Percentiles rank a stretch among this genome's conserved stretches.
These are phyloP conservation scores for Morpho deidamia DNA, from an alignment of 2,888 invertebrate species.

Conservation along the genomic window DNA sequence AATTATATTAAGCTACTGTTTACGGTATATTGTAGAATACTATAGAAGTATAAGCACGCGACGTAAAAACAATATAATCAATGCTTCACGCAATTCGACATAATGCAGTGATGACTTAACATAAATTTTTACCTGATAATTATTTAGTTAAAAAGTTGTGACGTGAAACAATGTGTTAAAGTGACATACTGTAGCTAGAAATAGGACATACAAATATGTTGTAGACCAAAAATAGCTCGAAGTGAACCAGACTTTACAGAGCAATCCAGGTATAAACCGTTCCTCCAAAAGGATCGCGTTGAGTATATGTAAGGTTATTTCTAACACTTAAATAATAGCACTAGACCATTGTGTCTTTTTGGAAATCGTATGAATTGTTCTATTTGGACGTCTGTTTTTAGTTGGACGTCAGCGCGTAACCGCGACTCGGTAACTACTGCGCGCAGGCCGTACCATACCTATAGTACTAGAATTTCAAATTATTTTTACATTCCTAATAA, in stretches of 20 bases:
- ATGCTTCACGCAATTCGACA: slow-evolving; percentile 43
- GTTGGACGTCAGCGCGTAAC: slow-evolving; percentile 55
- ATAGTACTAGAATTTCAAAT: slow-evolving; percentile 44
- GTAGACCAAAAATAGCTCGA: slow-evolving; percentile 49
- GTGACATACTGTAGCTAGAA: slow-evolving; percentile 22
- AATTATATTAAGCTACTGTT: no score
- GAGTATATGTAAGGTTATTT: not conserved
- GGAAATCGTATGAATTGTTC: slow-evolving; percentile 42
- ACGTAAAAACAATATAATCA: slow-evolving; percentile 13
- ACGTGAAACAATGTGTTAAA: slow-evolving; percentile 15
- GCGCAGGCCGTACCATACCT: slow-evolving; percentile 49
- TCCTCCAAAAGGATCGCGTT: slow-evolving; percentile 11
- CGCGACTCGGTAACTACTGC: slow-evolving; percentile 61
- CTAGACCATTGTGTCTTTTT: slow-evolving; percentile 50
- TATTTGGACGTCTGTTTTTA: slow-evolving; percentile 36
- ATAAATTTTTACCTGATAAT: slow-evolving; percentile 4
- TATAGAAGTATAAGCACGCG: not conserved
- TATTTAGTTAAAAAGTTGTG: slow-evolving; percentile 15
- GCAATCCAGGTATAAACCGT: slow-evolving; percentile 23
- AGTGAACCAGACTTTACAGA: slow-evolving; percentile 46
- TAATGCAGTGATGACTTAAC: slow-evolving; percentile 57
- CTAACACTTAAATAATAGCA: slow-evolving; percentile 28
- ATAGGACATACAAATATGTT: slow-evolving; percentile 37
- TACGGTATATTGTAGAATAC: no score
- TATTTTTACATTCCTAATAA: slow-evolving; percentile 10